phyloP scores from a whole-genome alignment of 2,888 invertebrate species.

The Lasioglossum pauxillum region DNA sequence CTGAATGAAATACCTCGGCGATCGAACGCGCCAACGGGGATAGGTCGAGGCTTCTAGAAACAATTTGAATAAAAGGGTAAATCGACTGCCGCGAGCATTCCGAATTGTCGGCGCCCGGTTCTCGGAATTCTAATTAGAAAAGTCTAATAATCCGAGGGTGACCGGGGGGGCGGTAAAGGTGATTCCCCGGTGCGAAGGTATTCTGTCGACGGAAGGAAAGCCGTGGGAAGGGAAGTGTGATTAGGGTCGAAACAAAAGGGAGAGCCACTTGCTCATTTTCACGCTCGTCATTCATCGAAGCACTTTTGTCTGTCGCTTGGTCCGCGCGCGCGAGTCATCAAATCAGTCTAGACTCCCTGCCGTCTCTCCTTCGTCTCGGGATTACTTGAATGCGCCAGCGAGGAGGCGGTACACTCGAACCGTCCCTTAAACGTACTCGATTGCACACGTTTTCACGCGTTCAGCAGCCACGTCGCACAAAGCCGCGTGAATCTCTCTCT shows the following conservation, averaged over 20 bases:
- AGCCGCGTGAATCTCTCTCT: background rate
- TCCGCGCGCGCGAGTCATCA: background rate
- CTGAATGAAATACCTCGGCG: background rate
- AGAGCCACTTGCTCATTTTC: slow-evolving; percentile 14
- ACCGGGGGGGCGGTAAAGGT: too few species aligned
- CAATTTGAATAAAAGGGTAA: background rate
- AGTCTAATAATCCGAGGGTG: slow-evolving; percentile 2
- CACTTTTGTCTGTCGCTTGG: background rate
- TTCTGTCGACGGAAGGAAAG: background rate
- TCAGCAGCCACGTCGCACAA: background rate
- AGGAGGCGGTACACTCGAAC: slow-evolving; percentile 8
- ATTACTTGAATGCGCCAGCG: slow-evolving; percentile 2
- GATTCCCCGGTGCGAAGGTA: background rate
- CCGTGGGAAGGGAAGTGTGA: slow-evolving; percentile 1
- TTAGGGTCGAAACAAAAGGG: slow-evolving; percentile 1
- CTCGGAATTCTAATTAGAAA: background rate
- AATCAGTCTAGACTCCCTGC: slow-evolving; percentile 6
- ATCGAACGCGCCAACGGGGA: background rate
- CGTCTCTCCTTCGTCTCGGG: background rate
- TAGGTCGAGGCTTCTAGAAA: background rate
- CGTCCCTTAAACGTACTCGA: slow-evolving; percentile 17
- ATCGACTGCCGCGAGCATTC: background rate
- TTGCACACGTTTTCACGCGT: slow-evolving; percentile 18
- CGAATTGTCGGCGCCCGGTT: background rate
- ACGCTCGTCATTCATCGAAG: slow-evolving; percentile 13